Percentiles rank a stretch among this genome's conserved stretches.
Evolutionary conservation across 2,797 vertebrate species (phyloP).

Genomic region (Semotilus atromaculatus): DNA sequence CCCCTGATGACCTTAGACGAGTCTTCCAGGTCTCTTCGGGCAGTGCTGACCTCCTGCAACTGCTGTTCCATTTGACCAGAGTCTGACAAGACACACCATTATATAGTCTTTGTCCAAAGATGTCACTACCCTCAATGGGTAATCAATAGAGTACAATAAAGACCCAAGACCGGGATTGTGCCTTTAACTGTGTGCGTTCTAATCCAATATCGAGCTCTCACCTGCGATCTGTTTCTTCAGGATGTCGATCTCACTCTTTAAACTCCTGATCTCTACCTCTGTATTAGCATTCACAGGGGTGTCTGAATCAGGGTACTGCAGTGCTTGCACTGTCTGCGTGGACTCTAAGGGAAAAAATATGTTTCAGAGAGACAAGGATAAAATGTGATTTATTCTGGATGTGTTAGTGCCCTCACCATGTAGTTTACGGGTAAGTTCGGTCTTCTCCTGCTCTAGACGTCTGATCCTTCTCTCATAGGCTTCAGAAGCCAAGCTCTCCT

Average conservation of each 20-base stretch:
- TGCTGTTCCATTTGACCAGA: conserved; percentile 88
- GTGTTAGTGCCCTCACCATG: conserved; percentile 81
- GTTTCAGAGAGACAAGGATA: conserved; percentile 2
- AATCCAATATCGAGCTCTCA: conserved; percentile 61
- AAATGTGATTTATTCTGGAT: not conserved
- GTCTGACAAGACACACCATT: conserved; percentile 74
- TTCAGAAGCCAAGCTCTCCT: conserved; percentile 94
- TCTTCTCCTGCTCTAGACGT: conserved; percentile 94
- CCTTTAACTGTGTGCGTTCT: not conserved
- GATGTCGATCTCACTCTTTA: conserved; percentile 94
- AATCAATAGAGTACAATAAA: conserved; percentile 1
- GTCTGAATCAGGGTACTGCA: conserved; percentile 88
- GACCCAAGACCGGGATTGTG: not conserved
- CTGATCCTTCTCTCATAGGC: conserved; percentile 97
- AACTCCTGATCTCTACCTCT: conserved; percentile 93
- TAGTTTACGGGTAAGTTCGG: conserved; percentile 94
- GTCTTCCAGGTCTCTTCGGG: conserved; percentile 87
- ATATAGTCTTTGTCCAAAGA: conserved; percentile 3
- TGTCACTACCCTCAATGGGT: not conserved
- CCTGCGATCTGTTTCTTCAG: conserved; percentile 93
- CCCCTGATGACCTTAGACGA: conserved; percentile 88
- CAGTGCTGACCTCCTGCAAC: conserved; percentile 85
- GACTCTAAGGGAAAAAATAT: conserved; percentile 79
- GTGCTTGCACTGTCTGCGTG: conserved; percentile 92
- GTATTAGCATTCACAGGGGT: conserved; percentile 84